Conservation (phyloP, 2,888 invertebrate genomes). For the Lamproptera curius region DNA sequence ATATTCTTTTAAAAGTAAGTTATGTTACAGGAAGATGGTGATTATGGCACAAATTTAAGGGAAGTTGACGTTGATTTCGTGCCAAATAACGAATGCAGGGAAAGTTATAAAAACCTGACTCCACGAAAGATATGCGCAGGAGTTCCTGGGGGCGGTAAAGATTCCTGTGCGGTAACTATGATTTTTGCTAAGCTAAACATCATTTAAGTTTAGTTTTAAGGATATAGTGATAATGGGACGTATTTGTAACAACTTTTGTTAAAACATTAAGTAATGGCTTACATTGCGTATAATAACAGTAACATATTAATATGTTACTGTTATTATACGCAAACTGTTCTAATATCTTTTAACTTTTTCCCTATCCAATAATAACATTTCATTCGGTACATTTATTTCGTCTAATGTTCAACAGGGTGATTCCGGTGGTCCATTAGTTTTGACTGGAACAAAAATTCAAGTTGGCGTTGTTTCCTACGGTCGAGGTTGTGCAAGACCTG, state of each 20-base stretch:
- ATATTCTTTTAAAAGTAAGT: no score
- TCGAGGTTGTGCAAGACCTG: constrained; percentile 38
- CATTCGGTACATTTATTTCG: no score
- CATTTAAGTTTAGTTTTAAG: no score
- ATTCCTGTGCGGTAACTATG: constrained; percentile 68
- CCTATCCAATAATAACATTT: no score
- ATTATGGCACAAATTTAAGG: constrained; percentile 36
- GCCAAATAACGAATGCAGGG: constrained; percentile 35
- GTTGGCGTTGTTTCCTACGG: constrained; percentile 43
- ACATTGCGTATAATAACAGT: no score
- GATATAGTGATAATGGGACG: no score
- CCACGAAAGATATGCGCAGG: constrained; percentile 61
- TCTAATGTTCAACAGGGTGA: constrained; percentile 34
- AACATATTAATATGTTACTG: no score
- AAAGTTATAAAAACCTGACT: constrained; percentile 40
- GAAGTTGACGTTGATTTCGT: constrained; percentile 42
- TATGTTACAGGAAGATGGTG: constrained; percentile 16
- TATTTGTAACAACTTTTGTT: no score
- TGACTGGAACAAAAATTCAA: constrained; percentile 26
- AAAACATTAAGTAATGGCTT: no score
- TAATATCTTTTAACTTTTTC: no score
- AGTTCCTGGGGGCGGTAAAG: constrained; percentile 54
- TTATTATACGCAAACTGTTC: no score
- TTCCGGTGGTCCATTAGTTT: constrained; percentile 40
- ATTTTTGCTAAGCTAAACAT: no score